Base-by-base conservation (phyloP, 2,797 vertebrate species). In the Ptychobarbus kaznakovi region DNA sequence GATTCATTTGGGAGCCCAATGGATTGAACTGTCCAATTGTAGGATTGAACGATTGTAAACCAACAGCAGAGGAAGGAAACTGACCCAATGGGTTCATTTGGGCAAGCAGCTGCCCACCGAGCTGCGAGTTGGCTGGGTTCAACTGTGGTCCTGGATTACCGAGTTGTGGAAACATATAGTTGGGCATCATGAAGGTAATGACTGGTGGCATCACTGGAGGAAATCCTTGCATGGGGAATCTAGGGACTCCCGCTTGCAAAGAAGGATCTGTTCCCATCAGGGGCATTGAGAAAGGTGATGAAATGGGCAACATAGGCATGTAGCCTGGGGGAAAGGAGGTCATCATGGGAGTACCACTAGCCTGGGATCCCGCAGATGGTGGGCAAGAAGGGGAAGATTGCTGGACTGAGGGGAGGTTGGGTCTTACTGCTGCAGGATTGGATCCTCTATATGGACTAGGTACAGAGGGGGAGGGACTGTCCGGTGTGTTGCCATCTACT, bases 101-200 rank as follows among this genome's bases (percentile, higher is more conserved):
- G 38, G 56, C 15, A 11, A 82, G 56, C 28, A 81, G 58, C 1
- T 74, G 81, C 25, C 70, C 82, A 42, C 28, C 40, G 15, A 83
- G 61, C 46, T 72, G 68, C 2, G 75, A 35, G n/a, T 84, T 69
- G 25, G 56, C 49, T 8, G 53, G 74, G 46, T 77, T 90, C 1
- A 93, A 22, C 53, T 83, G 86, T 28, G 83, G 42, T 20, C 86
- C 79, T 0, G 88, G 16, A n/a, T 58, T 61, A 16, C 87, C 82
- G 15, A 92, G 32, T 66, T 91, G 91, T 13, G 94, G 94, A 86
- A 95, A 93, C 42, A 96, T 80, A 80, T 93, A 95, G 87, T 95
- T 95, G 44, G 95, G 95, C 44, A 95, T 88, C 63, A 95, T 93
- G 6, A 95, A 89, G 44, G 94, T 93, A 81, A 95, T 92, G 88